phyloP scores from a whole-genome alignment of 2,888 invertebrate species.

The Melipona bicolor region DNA sequence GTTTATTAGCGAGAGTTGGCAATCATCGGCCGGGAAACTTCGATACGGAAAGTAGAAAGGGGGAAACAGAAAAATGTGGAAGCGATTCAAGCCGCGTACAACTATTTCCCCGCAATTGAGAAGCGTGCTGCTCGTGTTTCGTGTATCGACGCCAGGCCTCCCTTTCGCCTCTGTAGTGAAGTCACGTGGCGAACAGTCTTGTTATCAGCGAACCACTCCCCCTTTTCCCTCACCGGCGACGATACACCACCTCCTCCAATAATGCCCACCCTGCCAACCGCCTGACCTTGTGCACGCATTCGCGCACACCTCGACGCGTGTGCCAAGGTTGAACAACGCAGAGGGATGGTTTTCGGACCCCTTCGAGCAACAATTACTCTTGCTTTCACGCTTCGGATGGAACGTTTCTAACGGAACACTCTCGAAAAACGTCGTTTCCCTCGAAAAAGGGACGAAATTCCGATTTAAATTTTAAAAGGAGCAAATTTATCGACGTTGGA shows the following conservation, averaged over 20 bases:
- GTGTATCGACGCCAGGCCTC: constrained; percentile 68
- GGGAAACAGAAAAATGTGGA: neutral
- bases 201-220: constrained; percentile 60
- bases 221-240: constrained; percentile 25
- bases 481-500: no score
- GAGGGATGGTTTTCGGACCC: neutral
- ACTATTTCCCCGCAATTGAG: constrained; percentile 74
- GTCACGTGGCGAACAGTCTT: constrained; percentile 73
- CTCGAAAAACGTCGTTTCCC: neutral
- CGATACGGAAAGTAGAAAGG: neutral
- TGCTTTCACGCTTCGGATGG: neutral
- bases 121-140: constrained; percentile 66
- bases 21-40: neutral
- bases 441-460: no score
- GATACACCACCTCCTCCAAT: constrained; percentile 45
- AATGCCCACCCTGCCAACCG: constrained; percentile 41
- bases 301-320: constrained; percentile 1
- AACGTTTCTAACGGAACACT: neutral
- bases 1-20: neutral
- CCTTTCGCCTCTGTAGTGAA: constrained; percentile 68
- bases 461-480: no score
- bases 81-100: constrained; percentile 65
- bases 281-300: constrained; percentile 36
- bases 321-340: neutral
- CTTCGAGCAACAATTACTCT: neutral